Conservation (phyloP, 2,797 vertebrate genomes). For the Onychomys arenicola region DNA sequence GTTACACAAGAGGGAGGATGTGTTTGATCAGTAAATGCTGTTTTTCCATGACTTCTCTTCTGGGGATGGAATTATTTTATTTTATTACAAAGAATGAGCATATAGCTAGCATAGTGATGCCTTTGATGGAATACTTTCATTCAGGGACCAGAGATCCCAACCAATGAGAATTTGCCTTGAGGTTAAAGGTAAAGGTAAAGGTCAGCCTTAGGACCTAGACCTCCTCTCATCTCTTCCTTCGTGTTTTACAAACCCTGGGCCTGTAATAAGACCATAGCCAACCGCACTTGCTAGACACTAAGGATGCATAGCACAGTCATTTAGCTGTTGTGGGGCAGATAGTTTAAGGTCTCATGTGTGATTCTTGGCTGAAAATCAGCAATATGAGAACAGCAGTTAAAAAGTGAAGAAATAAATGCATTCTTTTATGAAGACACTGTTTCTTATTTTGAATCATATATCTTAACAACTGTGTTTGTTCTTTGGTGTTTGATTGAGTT, state of each 20-base stretch:
- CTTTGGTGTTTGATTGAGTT: neutral
- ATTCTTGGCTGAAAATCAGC: neutral
- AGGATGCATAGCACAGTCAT: neutral
- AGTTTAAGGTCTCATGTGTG: neutral
- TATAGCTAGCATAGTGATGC: neutral
- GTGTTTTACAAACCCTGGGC: neutral
- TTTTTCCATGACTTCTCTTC: neutral
- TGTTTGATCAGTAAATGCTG: neutral
- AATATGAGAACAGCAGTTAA: neutral
- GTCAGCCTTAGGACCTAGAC: neutral
- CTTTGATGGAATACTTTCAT: neutral
- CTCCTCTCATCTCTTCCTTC: neutral
- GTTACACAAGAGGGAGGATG: neutral
- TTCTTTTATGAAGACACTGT: neutral
- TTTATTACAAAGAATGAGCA: neutral
- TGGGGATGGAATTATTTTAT: neutral
- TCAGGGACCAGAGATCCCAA: neutral
- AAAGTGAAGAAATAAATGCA: neutral
- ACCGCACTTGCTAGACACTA: neutral
- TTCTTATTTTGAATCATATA: neutral
- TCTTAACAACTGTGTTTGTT: neutral
- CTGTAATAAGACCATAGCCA: neutral
- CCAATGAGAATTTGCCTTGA: neutral
- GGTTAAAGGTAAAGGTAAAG: neutral
- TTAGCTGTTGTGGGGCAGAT: neutral